Evolutionary conservation across 2,113 vertebrate species (phyloP), one percentile per base, ranked within the genome.

Genomic region (Syrmaticus mikado): DNA sequence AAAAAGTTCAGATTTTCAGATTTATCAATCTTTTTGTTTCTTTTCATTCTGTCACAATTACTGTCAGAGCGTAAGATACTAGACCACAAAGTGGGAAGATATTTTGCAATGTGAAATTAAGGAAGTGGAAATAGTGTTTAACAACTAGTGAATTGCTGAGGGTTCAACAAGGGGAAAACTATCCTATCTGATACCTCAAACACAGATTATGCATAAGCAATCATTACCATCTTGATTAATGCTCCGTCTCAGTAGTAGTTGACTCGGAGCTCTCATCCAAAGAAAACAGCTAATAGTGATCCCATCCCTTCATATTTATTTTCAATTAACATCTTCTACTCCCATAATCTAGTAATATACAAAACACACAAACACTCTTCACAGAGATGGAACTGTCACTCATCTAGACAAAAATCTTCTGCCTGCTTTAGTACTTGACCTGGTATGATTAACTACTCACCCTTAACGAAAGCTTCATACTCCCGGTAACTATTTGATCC

Each of bases 31-130:
- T 11, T 61, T 79, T 71, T 41, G 17, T 67, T 61, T 20, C 19
- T 41, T 76, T 91, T 57, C n/a, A 4, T 12, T 71, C 58, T 76
- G 32, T 22, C 40, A 68, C 58, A 6, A 43, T 43, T 43, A 43
- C 41, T 43, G 41, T 43, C 41, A 43, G 41, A 15, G 16, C 7
- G 65, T 66, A 73, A 74, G 30, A 18, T 41, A 41, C 3, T 15
- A 68, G 28, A 70, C n/a, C 32, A 32, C 0, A 0, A 38, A 79
- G 32, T 3, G 60, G 13, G 20, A 83, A 52, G 9, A 3, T 24
- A 34, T 58, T 62, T 50, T 74, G 61, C 46, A 66, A 45, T 40
- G 43, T 36, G 53, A 90, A 87, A 73, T 79, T 24, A 71, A 88
- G 67, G 25, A 73, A 0, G 2, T 53, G n/a, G 82, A 82, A 93